These are phyloP conservation scores for Spondyliosoma cantharus DNA, from an alignment of 2,797 vertebrate species.

Conservation along the genomic window DNA sequence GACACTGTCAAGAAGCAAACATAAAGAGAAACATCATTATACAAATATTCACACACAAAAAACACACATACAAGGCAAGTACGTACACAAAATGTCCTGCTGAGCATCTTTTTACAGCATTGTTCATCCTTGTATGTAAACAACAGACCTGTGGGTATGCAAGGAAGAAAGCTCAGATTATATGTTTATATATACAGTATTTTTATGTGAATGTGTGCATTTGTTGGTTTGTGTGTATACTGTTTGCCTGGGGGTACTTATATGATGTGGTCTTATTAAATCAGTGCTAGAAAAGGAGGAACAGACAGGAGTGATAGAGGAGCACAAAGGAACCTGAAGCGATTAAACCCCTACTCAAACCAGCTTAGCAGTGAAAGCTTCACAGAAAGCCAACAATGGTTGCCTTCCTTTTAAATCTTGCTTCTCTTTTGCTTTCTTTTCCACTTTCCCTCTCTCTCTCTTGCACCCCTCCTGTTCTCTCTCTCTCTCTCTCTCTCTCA, in stretches of 20 bases:
- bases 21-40: background rate
- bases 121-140: constrained; percentile 1
- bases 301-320: constrained; percentile 75
- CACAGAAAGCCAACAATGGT: constrained; percentile 79
- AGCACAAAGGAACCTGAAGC: constrained; percentile 80
- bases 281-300: constrained; percentile 72
- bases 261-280: constrained; percentile 77
- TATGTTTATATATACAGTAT: constrained; percentile 20
- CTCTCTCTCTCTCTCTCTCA: constrained; percentile 60
- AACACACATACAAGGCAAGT: background rate
- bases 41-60: background rate
- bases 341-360: constrained; percentile 83
- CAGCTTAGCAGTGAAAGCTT: constrained; percentile 78
- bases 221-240: constrained; percentile 52
- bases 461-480: constrained; percentile 54
- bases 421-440: constrained; percentile 59
- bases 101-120: constrained; percentile 2
- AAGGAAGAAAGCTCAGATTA: constrained; percentile 1
- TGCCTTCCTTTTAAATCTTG: constrained; percentile 73
- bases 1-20: constrained; percentile 1
- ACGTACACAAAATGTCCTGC: background rate
- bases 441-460: constrained; percentile 26
- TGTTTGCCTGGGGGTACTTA: constrained; percentile 61
- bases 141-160: constrained; percentile 16
- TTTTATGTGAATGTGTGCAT: constrained; percentile 43